Percentiles rank a stretch among this genome's conserved stretches.
These are phyloP conservation scores for Phyllostomus hastatus DNA, from an alignment of 2,113 vertebrate species.

Conservation along the genomic window DNA sequence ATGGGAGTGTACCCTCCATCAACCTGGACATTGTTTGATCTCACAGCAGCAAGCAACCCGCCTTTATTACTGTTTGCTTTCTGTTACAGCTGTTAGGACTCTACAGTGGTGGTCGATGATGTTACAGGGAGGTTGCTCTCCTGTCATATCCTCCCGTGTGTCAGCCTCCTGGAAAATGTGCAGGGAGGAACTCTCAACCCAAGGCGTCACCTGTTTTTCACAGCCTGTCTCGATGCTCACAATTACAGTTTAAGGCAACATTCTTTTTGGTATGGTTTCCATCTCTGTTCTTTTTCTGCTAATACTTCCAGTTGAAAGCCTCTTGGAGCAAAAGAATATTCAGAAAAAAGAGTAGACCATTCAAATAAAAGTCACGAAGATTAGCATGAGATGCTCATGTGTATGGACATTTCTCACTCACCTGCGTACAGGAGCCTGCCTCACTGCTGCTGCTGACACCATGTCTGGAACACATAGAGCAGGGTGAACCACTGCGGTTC, in stretches of 20 bases:
- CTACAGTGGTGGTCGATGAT: background rate
- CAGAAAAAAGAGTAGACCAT: background rate
- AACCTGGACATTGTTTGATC: slow-evolving; percentile 41
- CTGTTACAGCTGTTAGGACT: slow-evolving; percentile 14
- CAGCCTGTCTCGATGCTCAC: background rate
- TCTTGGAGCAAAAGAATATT: slow-evolving; percentile 1
- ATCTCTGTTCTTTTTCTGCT: background rate
- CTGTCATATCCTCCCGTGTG: slow-evolving; percentile 4
- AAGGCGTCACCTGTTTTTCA: background rate
- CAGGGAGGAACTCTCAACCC: background rate
- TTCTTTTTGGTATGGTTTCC: background rate
- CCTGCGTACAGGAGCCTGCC: background rate
- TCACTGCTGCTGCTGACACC: background rate
- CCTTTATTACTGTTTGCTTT: slow-evolving; percentile 41
- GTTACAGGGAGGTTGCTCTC: slow-evolving; percentile 15
- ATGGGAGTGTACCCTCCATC: slow-evolving; percentile 45
- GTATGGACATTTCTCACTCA: background rate
- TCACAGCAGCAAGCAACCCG: background rate
- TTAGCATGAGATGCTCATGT: background rate
- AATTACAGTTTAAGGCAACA: background rate
- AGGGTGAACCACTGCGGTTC: background rate
- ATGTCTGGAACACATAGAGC: background rate
- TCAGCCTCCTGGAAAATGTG: slow-evolving; percentile 9
- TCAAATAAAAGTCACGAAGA: background rate
- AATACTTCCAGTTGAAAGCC: background rate